Evolutionary conservation across 2,888 invertebrate species (phyloP), one percentile per base, ranked within the genome.

Genomic region (Prionchulus punctatus): DNA sequence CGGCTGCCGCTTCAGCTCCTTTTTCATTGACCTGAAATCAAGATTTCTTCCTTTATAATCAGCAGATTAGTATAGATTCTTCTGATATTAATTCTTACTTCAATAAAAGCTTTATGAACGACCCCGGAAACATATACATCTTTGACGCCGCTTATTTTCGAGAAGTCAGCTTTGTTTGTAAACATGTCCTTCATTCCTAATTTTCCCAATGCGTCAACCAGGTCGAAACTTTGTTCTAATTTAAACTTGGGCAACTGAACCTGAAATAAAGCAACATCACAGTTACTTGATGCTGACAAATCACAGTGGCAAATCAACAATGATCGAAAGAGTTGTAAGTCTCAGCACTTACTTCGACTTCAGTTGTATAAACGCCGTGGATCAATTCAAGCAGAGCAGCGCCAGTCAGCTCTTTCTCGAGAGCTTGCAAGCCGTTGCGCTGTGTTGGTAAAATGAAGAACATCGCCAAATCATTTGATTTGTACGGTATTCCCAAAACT

Each of bases 221-320:
- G 55, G 4, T 53, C 36, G 36, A 63, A 47, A 26, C 57, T 56
- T 1, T 59, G 57, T 45, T 66, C 64, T 48, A 67, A 58, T 51
- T 66, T 67, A 60, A 66, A 63, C 28, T 62, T 62, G 28, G 66
- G 66, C 54, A 66, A 53, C 18, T 53, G 49, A 7, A 64, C 43
- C 60, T 60, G 49, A 1, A 58, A 55, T 7, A n/a, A n/a, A n/a
- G n/a, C n/a, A n/a, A n/a, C n/a, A n/a, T n/a, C n/a, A n/a, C n/a
- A n/a, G n/a, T n/a, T n/a, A n/a, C n/a, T n/a, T n/a, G n/a, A n/a
- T n/a, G n/a, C n/a, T n/a, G n/a, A n/a, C n/a, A n/a, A n/a, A n/a
- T n/a, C n/a, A 45, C n/a, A 36, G 18, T 7, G 12, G 18, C 7
- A 18, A 12, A 12, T 18, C 18, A 7, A 7, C 7, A 12, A 36